Evolutionary conservation across 2,888 invertebrate species (phyloP).

Genomic region (Pristionchus japonicus): DNA sequence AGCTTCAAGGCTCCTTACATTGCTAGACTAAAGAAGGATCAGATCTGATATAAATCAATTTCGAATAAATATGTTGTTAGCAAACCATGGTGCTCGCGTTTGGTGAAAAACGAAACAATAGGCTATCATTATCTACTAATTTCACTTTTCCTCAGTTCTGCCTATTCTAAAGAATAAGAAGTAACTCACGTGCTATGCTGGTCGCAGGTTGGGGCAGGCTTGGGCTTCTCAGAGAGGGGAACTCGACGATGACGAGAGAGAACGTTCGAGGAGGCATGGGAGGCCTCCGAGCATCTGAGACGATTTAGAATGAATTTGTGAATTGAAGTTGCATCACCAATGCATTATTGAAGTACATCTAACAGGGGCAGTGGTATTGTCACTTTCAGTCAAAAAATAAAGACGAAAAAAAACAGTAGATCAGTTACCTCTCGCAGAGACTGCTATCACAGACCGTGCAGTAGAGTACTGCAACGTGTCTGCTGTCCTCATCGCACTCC

Average conservation of each 20-base stretch:
- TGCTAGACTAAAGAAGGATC: conserved; percentile 49
- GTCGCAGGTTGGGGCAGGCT: conserved; percentile 79
- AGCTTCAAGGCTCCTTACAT: conserved; percentile 66
- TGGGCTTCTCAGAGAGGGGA: conserved; percentile 80
- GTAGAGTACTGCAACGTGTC: conserved; percentile 79
- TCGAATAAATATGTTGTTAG: too few relatives aligned
- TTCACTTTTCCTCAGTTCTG: too few relatives aligned
- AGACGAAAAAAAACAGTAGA: conserved; percentile 74
- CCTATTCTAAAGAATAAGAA: too few relatives aligned
- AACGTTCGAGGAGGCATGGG: conserved; percentile 80
- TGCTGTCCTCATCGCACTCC: conserved; percentile 80
- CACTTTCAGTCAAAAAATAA: conserved; percentile 74
- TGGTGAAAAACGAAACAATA: too few relatives aligned
- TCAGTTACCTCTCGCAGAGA: conserved; percentile 74
- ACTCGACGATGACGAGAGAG: conserved; percentile 79
- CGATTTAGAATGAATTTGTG: not conserved
- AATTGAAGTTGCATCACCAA: not conserved
- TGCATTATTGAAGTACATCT: not conserved
- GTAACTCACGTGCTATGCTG: conserved; percentile 77
- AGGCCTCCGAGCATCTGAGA: conserved; percentile 78
- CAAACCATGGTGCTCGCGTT: too few relatives aligned
- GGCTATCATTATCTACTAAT: too few relatives aligned
- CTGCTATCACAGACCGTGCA: conserved; percentile 80
- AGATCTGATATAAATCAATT: not conserved
- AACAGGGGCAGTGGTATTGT: not conserved